Percentiles rank a stretch among this genome's conserved stretches.
These are phyloP conservation scores for Hozukius guyotensis DNA, from an alignment of 2,797 vertebrate genomes.

Conservation along the genomic window DNA sequence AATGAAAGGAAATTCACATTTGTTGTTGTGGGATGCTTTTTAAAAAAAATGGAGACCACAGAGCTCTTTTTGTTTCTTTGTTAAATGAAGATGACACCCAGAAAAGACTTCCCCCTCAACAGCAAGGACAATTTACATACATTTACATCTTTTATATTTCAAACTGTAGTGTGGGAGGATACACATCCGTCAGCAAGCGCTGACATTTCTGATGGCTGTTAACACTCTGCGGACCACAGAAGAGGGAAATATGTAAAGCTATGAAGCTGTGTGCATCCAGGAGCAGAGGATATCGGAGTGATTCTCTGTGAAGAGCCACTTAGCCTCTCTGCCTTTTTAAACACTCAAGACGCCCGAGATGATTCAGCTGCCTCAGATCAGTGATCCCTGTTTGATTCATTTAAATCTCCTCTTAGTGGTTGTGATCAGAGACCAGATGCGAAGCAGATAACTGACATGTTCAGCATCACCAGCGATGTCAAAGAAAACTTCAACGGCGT, in stretches of 20 bases:
- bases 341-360: constrained; percentile 20
- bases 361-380: constrained; percentile 31
- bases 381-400: constrained; percentile 18
- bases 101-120: constrained; percentile 8
- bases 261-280: constrained; percentile 8
- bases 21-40: neutral
- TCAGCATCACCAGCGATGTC: constrained; percentile 4
- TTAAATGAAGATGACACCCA: constrained; percentile 23
- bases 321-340: constrained; percentile 45
- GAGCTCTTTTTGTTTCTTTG: constrained; percentile 26
- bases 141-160: constrained; percentile 51
- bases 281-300: constrained; percentile 30
- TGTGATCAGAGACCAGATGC: constrained; percentile 28
- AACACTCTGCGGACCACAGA: constrained; percentile 11
- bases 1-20: neutral
- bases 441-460: constrained; percentile 24
- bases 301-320: constrained; percentile 50
- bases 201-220: constrained; percentile 42
- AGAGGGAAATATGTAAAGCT: constrained; percentile 38
- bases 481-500: constrained; percentile 11
- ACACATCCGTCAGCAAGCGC: constrained; percentile 11
- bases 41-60: neutral
- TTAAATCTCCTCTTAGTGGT: constrained; percentile 18
- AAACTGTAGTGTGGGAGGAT: constrained; percentile 37
- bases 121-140: constrained; percentile 42